A percentile compares a stretch with the other conserved stretches of the same genome.
These are phyloP conservation scores for Sinhomidia bicolor DNA, from an alignment of 2,888 invertebrate genomes.

Conservation along the genomic window DNA sequence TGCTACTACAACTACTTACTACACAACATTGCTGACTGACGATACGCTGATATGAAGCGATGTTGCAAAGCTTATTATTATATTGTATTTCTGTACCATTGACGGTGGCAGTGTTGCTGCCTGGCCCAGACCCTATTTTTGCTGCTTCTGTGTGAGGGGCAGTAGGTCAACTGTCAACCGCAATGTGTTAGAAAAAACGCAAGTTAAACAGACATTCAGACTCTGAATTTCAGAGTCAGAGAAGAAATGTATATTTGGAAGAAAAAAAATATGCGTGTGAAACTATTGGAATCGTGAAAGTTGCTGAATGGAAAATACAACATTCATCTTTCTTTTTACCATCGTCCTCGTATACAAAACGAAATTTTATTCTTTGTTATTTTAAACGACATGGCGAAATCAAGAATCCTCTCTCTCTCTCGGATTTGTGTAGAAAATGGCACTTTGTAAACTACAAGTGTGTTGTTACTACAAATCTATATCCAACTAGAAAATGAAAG, in stretches of 20 bases:
- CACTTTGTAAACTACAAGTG: neutral
- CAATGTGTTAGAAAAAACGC: conserved; percentile 45
- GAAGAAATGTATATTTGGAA: conserved; percentile 12
- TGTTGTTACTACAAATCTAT: neutral
- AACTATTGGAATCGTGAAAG: conserved; percentile 37
- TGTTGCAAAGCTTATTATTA: neutral
- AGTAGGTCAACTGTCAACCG: conserved; percentile 71
- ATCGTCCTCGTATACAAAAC: neutral
- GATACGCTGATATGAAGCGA: neutral
- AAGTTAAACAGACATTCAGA: conserved; percentile 8
- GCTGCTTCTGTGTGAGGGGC: conserved; percentile 60
- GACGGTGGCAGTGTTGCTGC: no score
- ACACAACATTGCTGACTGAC: neutral
- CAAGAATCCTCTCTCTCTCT: neutral
- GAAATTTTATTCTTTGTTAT: neutral
- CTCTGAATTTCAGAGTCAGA: no score
- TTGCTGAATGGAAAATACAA: conserved; percentile 29
- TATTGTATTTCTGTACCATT: conserved; percentile 6
- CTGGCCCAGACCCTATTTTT: conserved; percentile 69
- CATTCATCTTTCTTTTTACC: conserved; percentile 45
- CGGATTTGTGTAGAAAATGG: neutral
- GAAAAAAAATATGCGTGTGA: conserved; percentile 40
- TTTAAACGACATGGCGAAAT: neutral
- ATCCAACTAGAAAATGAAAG: neutral
- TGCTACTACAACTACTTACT: no score